phyloP scores from a whole-genome alignment of 2,113 vertebrate species.

The Geococcyx californianus region DNA sequence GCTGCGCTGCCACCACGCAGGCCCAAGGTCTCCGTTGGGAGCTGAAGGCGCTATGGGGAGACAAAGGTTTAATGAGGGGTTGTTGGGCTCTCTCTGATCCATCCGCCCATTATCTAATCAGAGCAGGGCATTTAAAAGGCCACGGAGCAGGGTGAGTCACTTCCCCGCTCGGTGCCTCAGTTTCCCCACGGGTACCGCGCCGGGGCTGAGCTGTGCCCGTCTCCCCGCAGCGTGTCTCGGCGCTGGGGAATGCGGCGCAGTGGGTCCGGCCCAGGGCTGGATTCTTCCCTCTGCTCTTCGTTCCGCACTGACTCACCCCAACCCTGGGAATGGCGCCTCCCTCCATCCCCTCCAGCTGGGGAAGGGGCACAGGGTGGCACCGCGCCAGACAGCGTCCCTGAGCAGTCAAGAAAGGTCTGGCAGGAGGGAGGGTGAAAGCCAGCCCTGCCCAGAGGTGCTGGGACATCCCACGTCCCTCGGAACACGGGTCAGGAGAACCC shows the following conservation, averaged over 20 bases:
- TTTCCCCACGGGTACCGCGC: background rate
- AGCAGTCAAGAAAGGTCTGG: accelerated
- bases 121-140: constrained; percentile 28
- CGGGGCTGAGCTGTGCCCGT: background rate
- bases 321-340: background rate
- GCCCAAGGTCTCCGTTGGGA: background rate
- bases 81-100: background rate
- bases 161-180: constrained; percentile 30
- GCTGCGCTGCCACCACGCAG: background rate
- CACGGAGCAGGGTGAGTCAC: constrained; percentile 20
- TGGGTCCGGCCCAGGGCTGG: constrained; percentile 24
- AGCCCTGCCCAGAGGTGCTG: background rate
- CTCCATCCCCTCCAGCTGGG: background rate
- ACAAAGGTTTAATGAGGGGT: background rate
- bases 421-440: background rate
- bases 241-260: constrained; percentile 26
- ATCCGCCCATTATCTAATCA: constrained; percentile 49
- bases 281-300: background rate
- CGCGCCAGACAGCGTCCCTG: background rate
- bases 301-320: background rate
- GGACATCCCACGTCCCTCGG: accelerated
- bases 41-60: background rate
- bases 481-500: background rate
- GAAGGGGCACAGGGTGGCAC: background rate
- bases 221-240: background rate